Evolutionary conservation across 1,140 invertebrate genomes (phyloP).

Genomic region (Zaprionus nigranus): DNA sequence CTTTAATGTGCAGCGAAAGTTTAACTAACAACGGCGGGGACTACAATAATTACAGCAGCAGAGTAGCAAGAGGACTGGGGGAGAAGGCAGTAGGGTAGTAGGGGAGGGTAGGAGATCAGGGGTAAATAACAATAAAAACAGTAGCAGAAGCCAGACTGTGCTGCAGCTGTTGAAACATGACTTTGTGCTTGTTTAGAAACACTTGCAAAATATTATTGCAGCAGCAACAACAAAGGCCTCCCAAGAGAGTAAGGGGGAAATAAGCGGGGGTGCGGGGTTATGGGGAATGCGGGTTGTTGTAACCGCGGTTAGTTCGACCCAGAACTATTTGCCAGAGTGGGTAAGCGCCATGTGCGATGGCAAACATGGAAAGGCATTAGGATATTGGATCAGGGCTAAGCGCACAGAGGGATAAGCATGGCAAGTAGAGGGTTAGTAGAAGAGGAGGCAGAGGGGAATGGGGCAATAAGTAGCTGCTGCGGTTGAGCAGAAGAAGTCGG

Average conservation of each 20-base stretch:
- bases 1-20: constrained; percentile 81
- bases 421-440: background rate
- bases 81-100: background rate
- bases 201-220: constrained; percentile 82
- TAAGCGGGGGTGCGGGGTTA: background rate
- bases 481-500: constrained; percentile 27
- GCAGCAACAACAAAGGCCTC: constrained; percentile 36
- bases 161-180: constrained; percentile 74
- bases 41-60: constrained; percentile 42
- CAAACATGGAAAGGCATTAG: constrained; percentile 57
- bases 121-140: constrained; percentile 76
- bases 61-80: constrained; percentile 7
- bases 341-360: constrained; percentile 48
- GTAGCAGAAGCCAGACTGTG: constrained; percentile 65
- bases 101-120: background rate
- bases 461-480: constrained; percentile 38
- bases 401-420: background rate
- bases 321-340: constrained; percentile 13
- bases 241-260: background rate
- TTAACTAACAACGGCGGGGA: constrained; percentile 56
- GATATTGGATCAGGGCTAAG: constrained; percentile 62
- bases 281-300: background rate
- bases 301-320: constrained; percentile 16
- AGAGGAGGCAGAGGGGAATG: background rate
- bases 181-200: constrained; percentile 79